Conservation (phyloP, 2,888 invertebrate genomes). For the Gonocerus acuteangulatus region DNA sequence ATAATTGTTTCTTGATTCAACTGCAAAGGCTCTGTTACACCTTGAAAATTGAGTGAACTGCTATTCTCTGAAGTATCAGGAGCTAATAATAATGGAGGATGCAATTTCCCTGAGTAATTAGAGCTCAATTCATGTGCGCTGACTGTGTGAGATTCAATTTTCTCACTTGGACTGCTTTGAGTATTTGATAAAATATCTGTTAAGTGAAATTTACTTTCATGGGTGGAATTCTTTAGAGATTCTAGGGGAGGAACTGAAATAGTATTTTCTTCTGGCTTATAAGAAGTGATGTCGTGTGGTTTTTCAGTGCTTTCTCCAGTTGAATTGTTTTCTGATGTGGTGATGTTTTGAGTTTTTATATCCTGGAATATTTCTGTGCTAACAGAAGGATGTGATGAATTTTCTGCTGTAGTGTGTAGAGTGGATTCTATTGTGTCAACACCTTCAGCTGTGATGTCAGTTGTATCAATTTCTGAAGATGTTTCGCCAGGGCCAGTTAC, state of each 20-base stretch:
- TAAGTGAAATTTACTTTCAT: background rate
- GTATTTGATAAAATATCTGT: background rate
- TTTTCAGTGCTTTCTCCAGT: background rate
- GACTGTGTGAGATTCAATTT: too few relatives aligned
- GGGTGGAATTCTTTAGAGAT: slow-evolving; percentile 3
- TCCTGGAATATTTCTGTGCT: background rate
- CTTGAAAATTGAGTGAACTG: too few relatives aligned
- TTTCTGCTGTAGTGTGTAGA: background rate
- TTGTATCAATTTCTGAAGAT: background rate
- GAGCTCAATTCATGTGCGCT: too few relatives aligned
- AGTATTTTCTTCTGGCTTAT: slow-evolving; percentile 19
- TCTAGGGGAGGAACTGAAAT: slow-evolving; percentile 13
- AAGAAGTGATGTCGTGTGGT: slow-evolving; percentile 2
- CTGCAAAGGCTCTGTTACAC: too few relatives aligned
- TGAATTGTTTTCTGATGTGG: background rate
- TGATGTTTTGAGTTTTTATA: background rate
- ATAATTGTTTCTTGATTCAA: too few relatives aligned
- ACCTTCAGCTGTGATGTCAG: slow-evolving; percentile 5
- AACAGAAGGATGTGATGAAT: background rate
- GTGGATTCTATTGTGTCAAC: slow-evolving; percentile 3
- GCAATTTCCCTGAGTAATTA: too few relatives aligned
- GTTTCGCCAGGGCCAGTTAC: background rate
- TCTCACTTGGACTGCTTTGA: too few relatives aligned
- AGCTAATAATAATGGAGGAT: too few relatives aligned
- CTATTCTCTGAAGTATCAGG: too few relatives aligned